Evolutionary conservation across 2,888 invertebrate species (phyloP), one percentile per base, ranked within the genome.

Genomic region (Eulithis testata): DNA sequence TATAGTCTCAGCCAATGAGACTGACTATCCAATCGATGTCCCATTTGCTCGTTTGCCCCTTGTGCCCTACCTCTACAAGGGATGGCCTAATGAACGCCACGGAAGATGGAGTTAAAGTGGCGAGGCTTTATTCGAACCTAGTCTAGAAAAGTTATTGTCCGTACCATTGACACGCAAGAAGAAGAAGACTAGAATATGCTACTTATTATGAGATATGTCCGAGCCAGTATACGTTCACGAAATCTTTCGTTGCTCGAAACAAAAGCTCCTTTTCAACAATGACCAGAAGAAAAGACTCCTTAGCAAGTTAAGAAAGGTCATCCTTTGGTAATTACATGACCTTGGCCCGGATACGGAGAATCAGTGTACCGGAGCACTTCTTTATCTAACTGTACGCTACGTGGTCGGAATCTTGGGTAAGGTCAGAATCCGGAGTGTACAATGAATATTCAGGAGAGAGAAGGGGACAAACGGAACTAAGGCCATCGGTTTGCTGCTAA

Each of bases 311-410:
- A 47, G 21, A 67, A 53, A 63, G 60, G 59, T 62, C 70, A 50
- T 63, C 65, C 69, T 68, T 65, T 68, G 62, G 59, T 65, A 66
- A 72, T 68, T 43, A 31, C 27, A 50, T 55, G 65, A 57, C 73
- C 73, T 72, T 72, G 72, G 69, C 69, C 70, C 57, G 63, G 71
- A 66, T 71, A 49, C 61, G 47, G 14, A 27, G 49, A 68, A 65
- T 52, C 68, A 59, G 66, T 66, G 68, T 60, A 59, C 53, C 47
- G 47, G 44, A 61, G 49, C 49, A 61, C 53, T 63, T 55, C 50
- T 71, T 67, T 64, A 64, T 68, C 68, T 73, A 65, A 68, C 71
- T 65, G 73, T 69, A 59, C 21, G 55, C 47, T 51, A 68, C 71
- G 73, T 71, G 71, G 58, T 49, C 40, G 37, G 70, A 61, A 58